These are phyloP conservation scores for Nemapogon koenigi DNA, from an alignment of 2,888 invertebrate species.

Conservation along the genomic window DNA sequence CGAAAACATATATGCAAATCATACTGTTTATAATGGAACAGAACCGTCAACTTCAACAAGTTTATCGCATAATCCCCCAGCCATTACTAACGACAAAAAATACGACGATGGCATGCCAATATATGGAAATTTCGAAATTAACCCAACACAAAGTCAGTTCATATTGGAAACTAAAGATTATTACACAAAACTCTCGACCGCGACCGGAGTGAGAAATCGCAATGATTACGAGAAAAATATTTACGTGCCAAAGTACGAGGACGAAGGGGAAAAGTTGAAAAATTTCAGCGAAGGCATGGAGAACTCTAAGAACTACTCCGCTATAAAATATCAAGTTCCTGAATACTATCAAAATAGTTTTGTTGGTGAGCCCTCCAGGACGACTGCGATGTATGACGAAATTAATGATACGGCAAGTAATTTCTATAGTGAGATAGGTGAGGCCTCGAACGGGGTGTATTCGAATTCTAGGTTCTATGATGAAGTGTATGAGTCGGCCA, in stretches of 20 bases:
- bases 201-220: conserved; percentile 25
- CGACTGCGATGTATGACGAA: conserved; percentile 35
- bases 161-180: conserved; percentile 50
- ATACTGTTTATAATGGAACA: conserved; percentile 21
- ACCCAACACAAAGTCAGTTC: conserved; percentile 39
- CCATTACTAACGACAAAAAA: conserved; percentile 18
- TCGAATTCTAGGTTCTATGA: conserved; percentile 40
- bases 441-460: conserved; percentile 25
- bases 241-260: conserved; percentile 44
- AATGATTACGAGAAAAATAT: conserved; percentile 53
- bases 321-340: conserved; percentile 45
- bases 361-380: conserved; percentile 27
- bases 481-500: conserved; percentile 41
- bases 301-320: conserved; percentile 52
- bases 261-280: conserved; percentile 39
- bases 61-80: too few species aligned
- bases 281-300: conserved; percentile 45
- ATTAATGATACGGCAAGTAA: conserved; percentile 45
- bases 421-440: conserved; percentile 47
- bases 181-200: conserved; percentile 46
- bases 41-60: conserved; percentile 24
- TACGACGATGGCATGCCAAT: conserved; percentile 40
- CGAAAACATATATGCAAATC: conserved; percentile 40
- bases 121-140: conserved; percentile 42
- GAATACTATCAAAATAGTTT: conserved; percentile 21